Base-by-base conservation (phyloP, 1,140 invertebrate genomes). In the Doryteuthis pealeii region DNA sequence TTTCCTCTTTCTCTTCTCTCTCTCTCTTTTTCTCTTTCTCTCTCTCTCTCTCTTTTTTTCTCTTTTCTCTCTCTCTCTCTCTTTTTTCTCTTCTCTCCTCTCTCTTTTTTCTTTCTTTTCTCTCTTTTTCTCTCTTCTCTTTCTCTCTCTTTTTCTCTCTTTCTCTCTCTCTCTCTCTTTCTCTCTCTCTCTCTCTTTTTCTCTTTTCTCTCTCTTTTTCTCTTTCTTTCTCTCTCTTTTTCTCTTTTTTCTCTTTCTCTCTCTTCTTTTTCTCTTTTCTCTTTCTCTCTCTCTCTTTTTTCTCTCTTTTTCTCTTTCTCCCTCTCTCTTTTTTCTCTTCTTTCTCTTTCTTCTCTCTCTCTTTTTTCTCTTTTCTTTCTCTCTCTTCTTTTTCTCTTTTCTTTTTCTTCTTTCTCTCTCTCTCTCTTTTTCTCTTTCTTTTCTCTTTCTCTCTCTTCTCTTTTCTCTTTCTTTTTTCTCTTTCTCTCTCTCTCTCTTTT, bases 231-330 rank as follows among this genome's bases (percentile, higher is more conserved):
- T 22, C 22, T 22, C 45, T 12, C 10, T 22, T 49, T 22, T 49
- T 10, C 22, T 22, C 10, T 12, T 49, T 22, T 65, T 35, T 35
- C n/a, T 43, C 30, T 28, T 71, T 22, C 33, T 43, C 18, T 40
- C 10, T 32, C 49, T 40, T 43, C 67, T 71, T 28, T 71, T 28
- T 49, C 40, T 54, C 45, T 67, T 40, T 72, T 40, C 32, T 26
- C 4, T 32, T 74, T 14, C 70, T 65, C 66, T 71, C 71, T n/a
- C 75, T 73, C n/a, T 72, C 70, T 28, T 72, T 70, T 54, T 71
- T 68, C 8, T 72, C 49, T 45, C 66, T 72, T 40, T 62, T 49
- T 71, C 31, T 71, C 28, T 45, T 62, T 31, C 32, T n/a, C 49
- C 43, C 35, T 66, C 45, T 45, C 22, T 68, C 49, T 72, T 32